These are phyloP conservation scores for Melangyna quadrimaculata DNA, from an alignment of 2,888 invertebrate species.

Conservation along the genomic window DNA sequence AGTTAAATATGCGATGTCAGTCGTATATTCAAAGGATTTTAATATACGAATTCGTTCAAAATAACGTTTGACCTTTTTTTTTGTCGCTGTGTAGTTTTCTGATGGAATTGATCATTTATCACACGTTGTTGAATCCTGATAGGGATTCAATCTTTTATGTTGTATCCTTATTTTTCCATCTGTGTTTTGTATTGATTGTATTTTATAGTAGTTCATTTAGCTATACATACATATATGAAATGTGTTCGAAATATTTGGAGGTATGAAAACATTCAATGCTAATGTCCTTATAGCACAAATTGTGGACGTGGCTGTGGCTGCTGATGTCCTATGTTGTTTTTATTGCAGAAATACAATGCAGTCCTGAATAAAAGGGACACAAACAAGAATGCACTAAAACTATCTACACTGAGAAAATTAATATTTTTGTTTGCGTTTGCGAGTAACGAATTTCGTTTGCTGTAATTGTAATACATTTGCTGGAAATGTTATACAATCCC, in stretches of 20 bases:
- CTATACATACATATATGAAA: not conserved
- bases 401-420: too few species aligned
- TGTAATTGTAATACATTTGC: too few species aligned
- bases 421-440: too few species aligned
- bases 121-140: constrained; percentile 55
- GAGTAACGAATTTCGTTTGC: too few species aligned
- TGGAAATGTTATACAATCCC: too few species aligned
- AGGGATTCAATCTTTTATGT: constrained; percentile 51
- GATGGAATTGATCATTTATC: constrained; percentile 64
- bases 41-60: constrained; percentile 37
- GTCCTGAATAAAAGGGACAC: constrained; percentile 11
- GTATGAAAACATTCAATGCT: constrained; percentile 16
- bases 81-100: constrained; percentile 22
- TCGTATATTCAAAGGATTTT: constrained; percentile 49
- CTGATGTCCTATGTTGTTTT: constrained; percentile 21
- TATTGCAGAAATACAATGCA: constrained; percentile 47
- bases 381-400: not conserved
- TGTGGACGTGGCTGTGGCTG: constrained; percentile 37
- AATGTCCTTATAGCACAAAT: constrained; percentile 57
- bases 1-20: constrained; percentile 39
- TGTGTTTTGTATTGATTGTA: constrained; percentile 40
- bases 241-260: not conserved
- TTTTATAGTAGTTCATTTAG: too few species aligned
- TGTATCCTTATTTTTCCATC: constrained; percentile 47
- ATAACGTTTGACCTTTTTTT: constrained; percentile 46